A percentile compares a stretch with the other conserved stretches of the same genome.
Evolutionary conservation across 1,140 invertebrate genomes (phyloP).

Genomic region (Ceratosolen solmsi): DNA sequence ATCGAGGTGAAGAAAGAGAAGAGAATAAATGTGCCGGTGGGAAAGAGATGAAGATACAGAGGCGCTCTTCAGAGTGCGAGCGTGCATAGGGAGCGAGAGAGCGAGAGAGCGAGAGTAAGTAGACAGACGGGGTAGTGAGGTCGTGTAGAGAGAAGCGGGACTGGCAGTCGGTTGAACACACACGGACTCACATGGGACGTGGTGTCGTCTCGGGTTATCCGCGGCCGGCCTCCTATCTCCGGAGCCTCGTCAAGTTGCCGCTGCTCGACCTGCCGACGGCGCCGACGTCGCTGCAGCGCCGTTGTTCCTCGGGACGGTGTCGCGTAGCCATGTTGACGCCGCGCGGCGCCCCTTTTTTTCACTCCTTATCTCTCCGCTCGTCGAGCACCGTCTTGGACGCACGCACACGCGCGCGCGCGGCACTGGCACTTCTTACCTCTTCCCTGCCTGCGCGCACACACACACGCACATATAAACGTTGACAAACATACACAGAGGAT

Average conservation of each 20-base stretch:
- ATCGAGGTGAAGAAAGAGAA: not conserved
- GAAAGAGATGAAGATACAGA: not conserved
- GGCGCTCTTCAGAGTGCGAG: not conserved
- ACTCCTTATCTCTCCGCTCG: not conserved
- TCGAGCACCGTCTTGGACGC: not conserved
- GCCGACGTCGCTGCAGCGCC: slow-evolving; percentile 10
- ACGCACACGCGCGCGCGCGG: not conserved
- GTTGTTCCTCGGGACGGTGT: not conserved
- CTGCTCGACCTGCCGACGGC: slow-evolving; percentile 1
- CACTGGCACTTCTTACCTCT: not conserved
- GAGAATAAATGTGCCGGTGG: too few relatives aligned
- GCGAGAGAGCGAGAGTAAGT: not conserved
- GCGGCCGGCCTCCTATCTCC: slow-evolving; percentile 3
- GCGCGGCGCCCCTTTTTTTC: slow-evolving; percentile 12
- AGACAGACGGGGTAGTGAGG: not conserved
- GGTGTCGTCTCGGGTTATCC: not conserved
- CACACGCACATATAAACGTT: not conserved
- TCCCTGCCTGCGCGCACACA: not conserved
- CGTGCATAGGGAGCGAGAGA: not conserved
- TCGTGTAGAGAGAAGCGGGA: not conserved
- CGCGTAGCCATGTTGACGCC: slow-evolving; percentile 28
- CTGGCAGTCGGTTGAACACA: slow-evolving; percentile 2
- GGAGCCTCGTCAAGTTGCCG: not conserved
- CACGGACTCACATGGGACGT: slow-evolving; percentile 19
- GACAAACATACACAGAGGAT: not conserved